These are phyloP conservation scores for Sebastes trivittatus DNA, from an alignment of 2,797 vertebrate genomes.

Conservation along the genomic window DNA sequence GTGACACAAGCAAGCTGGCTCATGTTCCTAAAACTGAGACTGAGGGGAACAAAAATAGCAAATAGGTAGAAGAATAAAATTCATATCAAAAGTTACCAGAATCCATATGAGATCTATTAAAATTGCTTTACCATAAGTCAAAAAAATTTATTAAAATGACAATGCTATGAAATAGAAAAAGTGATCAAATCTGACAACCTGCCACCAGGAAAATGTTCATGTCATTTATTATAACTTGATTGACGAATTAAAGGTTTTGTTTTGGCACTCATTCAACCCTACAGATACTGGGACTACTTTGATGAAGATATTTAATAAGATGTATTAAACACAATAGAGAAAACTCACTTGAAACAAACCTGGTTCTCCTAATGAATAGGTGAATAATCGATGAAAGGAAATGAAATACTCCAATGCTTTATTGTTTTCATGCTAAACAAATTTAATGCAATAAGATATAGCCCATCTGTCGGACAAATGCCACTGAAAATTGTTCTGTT, in stretches of 20 bases:
- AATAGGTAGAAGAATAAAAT: not conserved
- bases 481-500: not conserved
- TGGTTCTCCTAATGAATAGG: not conserved
- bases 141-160: not conserved
- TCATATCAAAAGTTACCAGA: not conserved
- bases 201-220: not conserved
- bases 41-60: not conserved
- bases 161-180: not conserved
- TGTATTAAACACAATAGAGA: not conserved
- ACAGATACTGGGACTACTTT: not conserved
- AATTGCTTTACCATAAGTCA: not conserved
- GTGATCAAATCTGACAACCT: not conserved
- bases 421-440: not conserved
- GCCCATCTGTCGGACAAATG: not conserved
- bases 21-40: not conserved
- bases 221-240: not conserved
- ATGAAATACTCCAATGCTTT: fast-evolving
- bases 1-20: not conserved
- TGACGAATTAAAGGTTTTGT: not conserved
- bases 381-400: not conserved
- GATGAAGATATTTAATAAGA: not conserved
- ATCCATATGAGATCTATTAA: not conserved
- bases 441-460: not conserved
- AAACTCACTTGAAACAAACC: not conserved
- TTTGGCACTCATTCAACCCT: not conserved